These are phyloP conservation scores for Synergus japonicus DNA, from an alignment of 2,888 invertebrate genomes.

Conservation along the genomic window DNA sequence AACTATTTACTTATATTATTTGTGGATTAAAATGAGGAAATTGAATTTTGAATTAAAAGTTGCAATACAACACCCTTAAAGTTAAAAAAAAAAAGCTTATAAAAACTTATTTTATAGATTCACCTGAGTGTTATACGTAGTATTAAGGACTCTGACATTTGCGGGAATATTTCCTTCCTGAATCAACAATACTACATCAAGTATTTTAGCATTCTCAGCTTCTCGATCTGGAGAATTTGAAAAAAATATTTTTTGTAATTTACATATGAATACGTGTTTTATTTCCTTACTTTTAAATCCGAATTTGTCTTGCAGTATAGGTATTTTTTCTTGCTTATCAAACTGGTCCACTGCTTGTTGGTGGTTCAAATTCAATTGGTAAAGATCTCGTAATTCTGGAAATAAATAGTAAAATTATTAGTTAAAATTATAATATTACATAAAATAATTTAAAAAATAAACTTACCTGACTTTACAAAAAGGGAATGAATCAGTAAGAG, in stretches of 20 bases:
- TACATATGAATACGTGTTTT: not conserved
- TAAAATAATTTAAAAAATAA: not conserved
- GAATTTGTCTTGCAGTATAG: not conserved
- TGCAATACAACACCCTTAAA: no score
- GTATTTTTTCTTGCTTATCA: not conserved
- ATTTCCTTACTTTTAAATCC: not conserved
- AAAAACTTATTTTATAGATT: not conserved
- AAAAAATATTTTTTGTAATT: no score
- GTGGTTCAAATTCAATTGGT: not conserved
- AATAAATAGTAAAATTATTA: not conserved
- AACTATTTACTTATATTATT: no score
- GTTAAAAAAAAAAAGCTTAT: no score
- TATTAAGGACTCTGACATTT: not conserved
- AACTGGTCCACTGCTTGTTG: not conserved
- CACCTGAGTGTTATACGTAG: not conserved
- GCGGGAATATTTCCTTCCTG: not conserved
- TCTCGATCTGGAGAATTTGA: not conserved
- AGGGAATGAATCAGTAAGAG: not conserved
- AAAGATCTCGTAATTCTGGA: not conserved
- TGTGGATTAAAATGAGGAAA: no score
- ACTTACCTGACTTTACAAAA: not conserved
- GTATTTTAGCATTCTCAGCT: not conserved
- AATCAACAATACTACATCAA: not conserved
- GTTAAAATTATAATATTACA: not conserved
- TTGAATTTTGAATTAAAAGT: no score